Base-by-base conservation (phyloP, 1,140 invertebrate species). In the Hycleus cichorii region DNA sequence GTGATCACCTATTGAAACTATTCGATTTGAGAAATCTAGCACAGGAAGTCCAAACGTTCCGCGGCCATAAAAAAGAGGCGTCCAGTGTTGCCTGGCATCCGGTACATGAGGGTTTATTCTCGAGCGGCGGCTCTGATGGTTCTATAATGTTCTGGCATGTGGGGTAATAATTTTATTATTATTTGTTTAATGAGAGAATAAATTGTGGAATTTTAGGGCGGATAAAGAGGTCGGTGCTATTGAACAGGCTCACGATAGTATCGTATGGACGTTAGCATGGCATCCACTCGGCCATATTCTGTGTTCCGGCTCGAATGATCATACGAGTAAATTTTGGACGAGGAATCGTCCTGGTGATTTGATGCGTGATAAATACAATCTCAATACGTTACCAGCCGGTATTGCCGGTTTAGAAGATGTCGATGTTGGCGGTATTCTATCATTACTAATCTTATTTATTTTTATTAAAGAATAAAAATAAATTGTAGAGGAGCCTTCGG, bases 261-360 rank as follows among this genome's bases (percentile, higher is more conserved):
- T 98, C 71, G 94, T 99, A 1, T 99, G 97, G 97, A 93, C 93
- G 10, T 77, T 99, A 61, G 92, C 94, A 18, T 99, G 97, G 97
- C 97, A 99, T 82, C 97, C 97, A 1, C 74, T 99, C 4, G 97
- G 97, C 4, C 97, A 99, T 73, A 98, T 99, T 65, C 77, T 99
- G 2, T 97, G 94, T 69, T 97, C 95, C 3, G 95, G 96, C 4
- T 97, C 95, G 24, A 98, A 98, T 77, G 96, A 98, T 78, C 95
- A 98, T 68, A 94, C 94, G 3, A 95, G 85, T 47, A 99, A 99
- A 78, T 99, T 99, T 76, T 99, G 97, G 97, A 98, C 97, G 2
- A 80, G 97, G 59, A 99, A 99, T 79, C 81, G 96, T 44, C 97
- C 97, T 3, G 97, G 97, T 32, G 97, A 99, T 80, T 82, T 89